phyloP scores from a whole-genome alignment of 2,888 invertebrate genomes.

The Pycnomerus fuliginosus region DNA sequence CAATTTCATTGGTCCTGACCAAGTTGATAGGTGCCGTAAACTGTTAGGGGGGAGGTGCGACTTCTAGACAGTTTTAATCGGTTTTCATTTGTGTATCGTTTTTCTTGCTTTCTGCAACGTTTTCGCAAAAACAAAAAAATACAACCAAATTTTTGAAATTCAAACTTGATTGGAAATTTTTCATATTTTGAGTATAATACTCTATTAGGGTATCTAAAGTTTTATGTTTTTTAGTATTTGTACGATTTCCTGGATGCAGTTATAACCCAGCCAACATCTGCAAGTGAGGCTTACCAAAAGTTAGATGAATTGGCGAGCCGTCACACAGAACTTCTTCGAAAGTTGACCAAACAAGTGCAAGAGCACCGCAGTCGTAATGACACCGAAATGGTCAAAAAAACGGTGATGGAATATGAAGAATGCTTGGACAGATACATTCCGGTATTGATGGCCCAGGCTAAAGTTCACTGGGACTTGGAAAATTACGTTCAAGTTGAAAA shows the following conservation, averaged over 20 bases:
- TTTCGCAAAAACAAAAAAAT: too few species aligned
- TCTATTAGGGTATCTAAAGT: too few species aligned
- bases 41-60: too few species aligned
- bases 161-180: too few species aligned
- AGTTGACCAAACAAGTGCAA: conserved; percentile 91
- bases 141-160: too few species aligned
- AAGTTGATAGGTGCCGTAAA: too few species aligned
- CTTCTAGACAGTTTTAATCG: too few species aligned
- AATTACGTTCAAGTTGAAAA: conserved; percentile 96
- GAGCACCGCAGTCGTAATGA: conserved; percentile 83
- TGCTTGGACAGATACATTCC: conserved; percentile 77
- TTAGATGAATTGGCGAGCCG: conserved; percentile 92
- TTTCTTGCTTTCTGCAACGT: too few species aligned
- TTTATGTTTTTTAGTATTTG: conserved; percentile 71
- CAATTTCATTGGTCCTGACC: too few species aligned
- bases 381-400: conserved; percentile 84
- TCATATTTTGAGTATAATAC: too few species aligned
- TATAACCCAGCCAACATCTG: conserved; percentile 95
- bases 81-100: too few species aligned
- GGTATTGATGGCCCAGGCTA: conserved; percentile 98
- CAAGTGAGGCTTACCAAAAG: conserved; percentile 93
- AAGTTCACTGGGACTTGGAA: conserved; percentile 97
- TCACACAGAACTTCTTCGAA: conserved; percentile 85
- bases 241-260: conserved; percentile 96
- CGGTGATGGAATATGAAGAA: conserved; percentile 62